Percentiles rank a stretch among this genome's conserved stretches.
phyloP scores from a whole-genome alignment of 1,140 invertebrate genomes.

The Scaptomyza graminum region DNA sequence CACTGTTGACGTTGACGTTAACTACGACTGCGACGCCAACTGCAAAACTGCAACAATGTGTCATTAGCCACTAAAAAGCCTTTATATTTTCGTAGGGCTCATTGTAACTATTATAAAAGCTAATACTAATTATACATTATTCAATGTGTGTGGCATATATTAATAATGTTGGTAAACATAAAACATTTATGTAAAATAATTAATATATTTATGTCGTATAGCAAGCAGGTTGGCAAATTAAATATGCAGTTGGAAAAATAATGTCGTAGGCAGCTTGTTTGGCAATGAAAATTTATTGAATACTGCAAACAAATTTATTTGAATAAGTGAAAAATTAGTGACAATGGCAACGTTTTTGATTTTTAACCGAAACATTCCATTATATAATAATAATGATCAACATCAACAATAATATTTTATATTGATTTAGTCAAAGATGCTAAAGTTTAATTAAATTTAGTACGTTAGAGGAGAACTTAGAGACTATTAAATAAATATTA shows the following conservation, averaged over 20 bases:
- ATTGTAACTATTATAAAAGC: constrained; percentile 5
- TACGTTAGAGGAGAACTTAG: background rate
- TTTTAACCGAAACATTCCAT: too few species aligned
- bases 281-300: too few species aligned
- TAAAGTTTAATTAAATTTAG: background rate
- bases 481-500: background rate
- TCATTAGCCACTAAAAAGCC: constrained; percentile 30
- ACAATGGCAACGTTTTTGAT: too few species aligned
- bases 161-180: background rate
- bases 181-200: background rate
- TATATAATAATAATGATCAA: too few species aligned
- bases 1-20: constrained; percentile 25
- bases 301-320: too few species aligned
- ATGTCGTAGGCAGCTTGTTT: too few species aligned
- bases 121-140: background rate
- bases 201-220: background rate
- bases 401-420: background rate
- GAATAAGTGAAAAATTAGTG: too few species aligned
- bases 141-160: background rate
- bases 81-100: background rate
- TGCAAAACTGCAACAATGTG: constrained; percentile 8
- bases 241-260: too few species aligned
- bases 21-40: constrained; percentile 22
- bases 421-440: background rate
- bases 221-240: too few species aligned